phyloP scores from a whole-genome alignment of 2,888 invertebrate species.

The Salticus scenicus region DNA sequence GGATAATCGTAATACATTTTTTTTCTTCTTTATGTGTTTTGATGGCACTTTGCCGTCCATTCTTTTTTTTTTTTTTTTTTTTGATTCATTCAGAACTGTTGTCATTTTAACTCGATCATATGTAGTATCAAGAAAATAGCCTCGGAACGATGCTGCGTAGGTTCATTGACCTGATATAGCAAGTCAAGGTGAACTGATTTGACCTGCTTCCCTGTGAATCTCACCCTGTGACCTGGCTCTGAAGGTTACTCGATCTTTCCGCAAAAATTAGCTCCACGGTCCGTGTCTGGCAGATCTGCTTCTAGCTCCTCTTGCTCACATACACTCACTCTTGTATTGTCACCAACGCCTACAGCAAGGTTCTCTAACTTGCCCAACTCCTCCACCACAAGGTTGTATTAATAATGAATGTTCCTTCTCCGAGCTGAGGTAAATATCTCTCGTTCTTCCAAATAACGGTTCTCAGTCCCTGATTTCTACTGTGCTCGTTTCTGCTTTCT shows the following conservation, averaged over 20 bases:
- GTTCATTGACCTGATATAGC: constrained; percentile 59
- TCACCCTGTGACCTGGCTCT: constrained; percentile 57
- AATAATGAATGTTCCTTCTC: constrained; percentile 3
- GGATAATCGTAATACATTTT: not conserved
- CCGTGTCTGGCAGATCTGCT: constrained; percentile 34
- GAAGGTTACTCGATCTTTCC: constrained; percentile 63
- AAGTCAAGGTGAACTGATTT: constrained; percentile 65
- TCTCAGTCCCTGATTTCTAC: not conserved
- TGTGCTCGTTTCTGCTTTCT: too few species aligned
- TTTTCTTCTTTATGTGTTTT: constrained; percentile 6
- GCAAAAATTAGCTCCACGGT: constrained; percentile 30
- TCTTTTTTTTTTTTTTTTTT: not conserved
- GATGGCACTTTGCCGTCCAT: constrained; percentile 1
- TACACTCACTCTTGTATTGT: constrained; percentile 22
- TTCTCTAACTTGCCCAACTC: constrained; percentile 42
- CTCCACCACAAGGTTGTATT: constrained; percentile 24
- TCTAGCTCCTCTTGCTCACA: constrained; percentile 10
- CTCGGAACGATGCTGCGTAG: constrained; percentile 45
- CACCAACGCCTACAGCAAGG: constrained; percentile 58
- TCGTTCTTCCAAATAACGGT: not conserved
- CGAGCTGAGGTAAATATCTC: constrained; percentile 32
- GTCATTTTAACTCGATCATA: constrained; percentile 7
- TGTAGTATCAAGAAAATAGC: constrained; percentile 50
- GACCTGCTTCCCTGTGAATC: constrained; percentile 61
- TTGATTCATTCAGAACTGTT: not conserved